Percentiles rank a stretch among this genome's conserved stretches.
Evolutionary conservation across 2,113 vertebrate genomes (phyloP).

Genomic region (Salvelinus alpinus): DNA sequence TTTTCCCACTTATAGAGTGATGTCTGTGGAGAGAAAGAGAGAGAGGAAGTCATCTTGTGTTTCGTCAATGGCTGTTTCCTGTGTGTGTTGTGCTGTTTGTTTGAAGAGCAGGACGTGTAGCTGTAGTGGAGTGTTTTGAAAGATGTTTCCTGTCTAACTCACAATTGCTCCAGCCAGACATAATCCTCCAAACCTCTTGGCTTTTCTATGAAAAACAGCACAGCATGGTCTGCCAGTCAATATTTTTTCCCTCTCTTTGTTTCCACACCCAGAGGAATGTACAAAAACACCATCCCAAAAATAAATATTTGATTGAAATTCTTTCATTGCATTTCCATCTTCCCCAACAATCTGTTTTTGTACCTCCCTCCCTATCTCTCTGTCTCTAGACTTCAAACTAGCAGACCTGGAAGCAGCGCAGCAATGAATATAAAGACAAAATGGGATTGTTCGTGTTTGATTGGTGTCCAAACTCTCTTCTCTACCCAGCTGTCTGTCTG

Average conservation of each 20-base stretch:
- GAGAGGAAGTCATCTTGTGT: not conserved
- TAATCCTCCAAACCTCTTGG: not conserved
- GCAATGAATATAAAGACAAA: not conserved
- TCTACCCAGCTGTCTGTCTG: not conserved
- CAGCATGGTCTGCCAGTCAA: not conserved
- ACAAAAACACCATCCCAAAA: not conserved
- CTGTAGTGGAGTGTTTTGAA: not conserved
- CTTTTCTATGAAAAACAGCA: not conserved
- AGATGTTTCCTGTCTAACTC: not conserved
- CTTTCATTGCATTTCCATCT: not conserved
- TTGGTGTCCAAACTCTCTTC: not conserved
- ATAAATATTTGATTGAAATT: not conserved
- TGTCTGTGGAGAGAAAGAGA: not conserved
- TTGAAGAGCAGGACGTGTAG: not conserved
- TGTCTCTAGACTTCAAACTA: not conserved
- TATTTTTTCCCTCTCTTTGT: not conserved
- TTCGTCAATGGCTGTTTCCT: not conserved
- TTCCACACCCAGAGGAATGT: not conserved
- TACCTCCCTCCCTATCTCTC: not conserved
- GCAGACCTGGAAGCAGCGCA: too few species aligned
- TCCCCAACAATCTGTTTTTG: not conserved
- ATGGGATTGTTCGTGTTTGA: not conserved
- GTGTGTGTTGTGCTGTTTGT: not conserved
- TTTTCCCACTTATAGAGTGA: slow-evolving; percentile 29
- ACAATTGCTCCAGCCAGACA: not conserved